Evolutionary conservation across 2,113 vertebrate species (phyloP).

Genomic region (Excalfactoria chinensis): DNA sequence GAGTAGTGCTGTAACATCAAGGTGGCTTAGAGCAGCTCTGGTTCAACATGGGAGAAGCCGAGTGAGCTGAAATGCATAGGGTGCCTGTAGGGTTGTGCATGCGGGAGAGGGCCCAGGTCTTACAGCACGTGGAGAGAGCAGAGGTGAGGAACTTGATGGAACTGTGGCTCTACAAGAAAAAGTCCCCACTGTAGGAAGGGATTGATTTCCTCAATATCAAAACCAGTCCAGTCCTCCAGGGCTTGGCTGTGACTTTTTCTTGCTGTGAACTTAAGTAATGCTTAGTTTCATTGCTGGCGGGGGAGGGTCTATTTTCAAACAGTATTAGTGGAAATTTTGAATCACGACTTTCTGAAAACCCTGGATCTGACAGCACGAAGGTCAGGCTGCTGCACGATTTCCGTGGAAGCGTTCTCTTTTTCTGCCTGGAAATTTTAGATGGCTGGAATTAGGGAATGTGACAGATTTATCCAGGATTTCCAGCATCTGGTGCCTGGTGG

Average conservation of each 20-base stretch:
- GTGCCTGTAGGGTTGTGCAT: accelerated
- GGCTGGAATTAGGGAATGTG: slow-evolving; percentile 38
- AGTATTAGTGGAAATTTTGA: slow-evolving; percentile 32
- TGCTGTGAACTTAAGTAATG: background rate
- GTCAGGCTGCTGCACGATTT: background rate
- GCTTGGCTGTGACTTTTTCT: background rate
- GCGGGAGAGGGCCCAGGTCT: background rate
- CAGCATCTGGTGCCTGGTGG: slow-evolving; percentile 39
- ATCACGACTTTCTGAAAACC: slow-evolving; percentile 48
- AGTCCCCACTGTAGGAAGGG: background rate
- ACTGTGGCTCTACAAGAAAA: background rate
- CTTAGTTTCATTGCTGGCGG: background rate
- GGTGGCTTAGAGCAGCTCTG: background rate
- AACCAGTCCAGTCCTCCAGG: background rate
- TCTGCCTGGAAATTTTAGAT: slow-evolving; percentile 43
- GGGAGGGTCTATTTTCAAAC: slow-evolving; percentile 7
- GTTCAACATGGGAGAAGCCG: background rate
- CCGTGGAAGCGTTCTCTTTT: background rate
- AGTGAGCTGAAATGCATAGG: background rate
- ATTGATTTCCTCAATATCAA: background rate
- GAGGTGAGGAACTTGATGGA: background rate
- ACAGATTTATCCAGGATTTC: slow-evolving; percentile 38
- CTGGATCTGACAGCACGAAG: slow-evolving; percentile 26
- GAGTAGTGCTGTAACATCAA: background rate
- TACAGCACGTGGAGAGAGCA: background rate